phyloP scores from a whole-genome alignment of 2,113 vertebrate genomes.

The Pteronura brasiliensis region DNA sequence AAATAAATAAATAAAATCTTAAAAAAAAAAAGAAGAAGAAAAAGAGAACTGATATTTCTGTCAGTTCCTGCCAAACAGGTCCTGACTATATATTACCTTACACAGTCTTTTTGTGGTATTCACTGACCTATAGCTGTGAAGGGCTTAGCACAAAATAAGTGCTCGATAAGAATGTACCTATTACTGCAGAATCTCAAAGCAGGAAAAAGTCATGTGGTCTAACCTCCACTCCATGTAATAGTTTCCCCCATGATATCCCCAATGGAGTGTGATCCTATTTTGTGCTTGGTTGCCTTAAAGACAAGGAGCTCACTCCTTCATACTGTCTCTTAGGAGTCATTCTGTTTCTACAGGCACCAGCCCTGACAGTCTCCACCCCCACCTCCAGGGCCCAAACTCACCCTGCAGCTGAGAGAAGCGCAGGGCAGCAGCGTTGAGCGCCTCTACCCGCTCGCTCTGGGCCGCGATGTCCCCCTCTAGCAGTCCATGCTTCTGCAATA shows the following conservation, averaged over 20 bases:
- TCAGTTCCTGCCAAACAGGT: background rate
- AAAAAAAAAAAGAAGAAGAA: too few species aligned
- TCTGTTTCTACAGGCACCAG: background rate
- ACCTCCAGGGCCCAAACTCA: conserved; percentile 37
- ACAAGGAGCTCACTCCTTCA: background rate
- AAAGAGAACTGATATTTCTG: background rate
- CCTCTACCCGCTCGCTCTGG: conserved; percentile 92
- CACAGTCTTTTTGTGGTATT: background rate
- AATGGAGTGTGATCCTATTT: background rate
- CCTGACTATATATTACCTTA: background rate
- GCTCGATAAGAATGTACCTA: background rate
- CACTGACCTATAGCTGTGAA: background rate
- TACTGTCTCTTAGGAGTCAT: background rate
- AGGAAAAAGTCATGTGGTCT: background rate
- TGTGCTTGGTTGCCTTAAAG: background rate
- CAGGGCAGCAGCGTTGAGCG: conserved; percentile 90
- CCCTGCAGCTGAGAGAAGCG: conserved; percentile 92
- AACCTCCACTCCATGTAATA: background rate
- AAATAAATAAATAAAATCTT: too few species aligned
- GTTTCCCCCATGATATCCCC: background rate
- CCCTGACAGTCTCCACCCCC: background rate
- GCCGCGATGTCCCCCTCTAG: conserved; percentile 92
- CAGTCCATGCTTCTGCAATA: conserved; percentile 94
- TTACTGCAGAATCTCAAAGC: background rate
- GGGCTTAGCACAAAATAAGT: background rate